A percentile compares a stretch with the other conserved stretches of the same genome.
phyloP scores from a whole-genome alignment of 2,797 vertebrate genomes.

The Mormyrops boulengeri region DNA sequence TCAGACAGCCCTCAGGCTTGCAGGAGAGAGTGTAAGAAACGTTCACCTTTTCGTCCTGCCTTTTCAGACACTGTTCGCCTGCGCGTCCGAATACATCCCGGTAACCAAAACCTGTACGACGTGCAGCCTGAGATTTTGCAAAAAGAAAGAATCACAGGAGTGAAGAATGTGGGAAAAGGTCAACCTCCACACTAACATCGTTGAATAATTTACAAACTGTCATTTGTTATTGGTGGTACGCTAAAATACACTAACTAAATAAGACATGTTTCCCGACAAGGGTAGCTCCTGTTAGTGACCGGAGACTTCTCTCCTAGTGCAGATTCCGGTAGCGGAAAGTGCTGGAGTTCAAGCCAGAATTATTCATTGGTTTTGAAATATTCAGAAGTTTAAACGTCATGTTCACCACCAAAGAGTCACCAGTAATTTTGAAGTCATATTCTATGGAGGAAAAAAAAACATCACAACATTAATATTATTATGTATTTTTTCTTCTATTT shows the following conservation, averaged over 20 bases:
- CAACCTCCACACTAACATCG: not conserved
- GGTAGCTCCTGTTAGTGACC: slow-evolving; percentile 17
- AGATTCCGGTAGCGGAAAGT: not conserved
- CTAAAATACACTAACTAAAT: slow-evolving; percentile 12
- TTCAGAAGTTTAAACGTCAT: not conserved
- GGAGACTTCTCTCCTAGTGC: slow-evolving; percentile 19
- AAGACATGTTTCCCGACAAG: not conserved
- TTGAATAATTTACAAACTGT: slow-evolving; percentile 17
- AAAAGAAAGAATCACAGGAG: not conserved
- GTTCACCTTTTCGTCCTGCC: not conserved
- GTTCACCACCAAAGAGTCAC: not conserved
- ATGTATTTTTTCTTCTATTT: not conserved
- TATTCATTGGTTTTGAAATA: slow-evolving; percentile 13
- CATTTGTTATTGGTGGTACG: not conserved
- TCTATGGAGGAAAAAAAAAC: not conserved
- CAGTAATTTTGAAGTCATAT: not conserved
- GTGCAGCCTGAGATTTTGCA: not conserved
- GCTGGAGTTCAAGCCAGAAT: slow-evolving; percentile 3
- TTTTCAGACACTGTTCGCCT: not conserved
- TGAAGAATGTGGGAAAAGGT: slow-evolving; percentile 11
- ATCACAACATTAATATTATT: not conserved
- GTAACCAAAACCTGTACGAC: not conserved
- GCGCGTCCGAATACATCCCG: not conserved
- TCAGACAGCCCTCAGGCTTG: not conserved
- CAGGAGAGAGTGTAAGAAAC: not conserved